Percentiles rank a stretch among this genome's conserved stretches.
phyloP scores from a whole-genome alignment of 1,140 invertebrate species.

The Anoplolepis gracilipes region DNA sequence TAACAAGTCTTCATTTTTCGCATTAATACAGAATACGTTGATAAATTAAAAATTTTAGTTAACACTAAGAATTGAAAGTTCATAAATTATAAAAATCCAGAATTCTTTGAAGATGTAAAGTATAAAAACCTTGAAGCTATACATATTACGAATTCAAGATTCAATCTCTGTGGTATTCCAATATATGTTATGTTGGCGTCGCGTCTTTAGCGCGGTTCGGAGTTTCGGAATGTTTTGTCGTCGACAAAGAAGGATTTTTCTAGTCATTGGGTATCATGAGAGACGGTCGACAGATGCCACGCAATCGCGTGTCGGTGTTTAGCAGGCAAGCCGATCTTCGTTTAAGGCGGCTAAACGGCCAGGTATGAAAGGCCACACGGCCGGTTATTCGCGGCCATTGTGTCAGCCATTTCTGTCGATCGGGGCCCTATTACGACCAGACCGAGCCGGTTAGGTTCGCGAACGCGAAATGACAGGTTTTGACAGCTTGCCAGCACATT shows the following conservation, averaged over 20 bases:
- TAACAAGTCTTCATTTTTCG: too few relatives aligned
- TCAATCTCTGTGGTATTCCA: background rate
- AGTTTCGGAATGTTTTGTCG: background rate
- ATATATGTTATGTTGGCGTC: too few relatives aligned
- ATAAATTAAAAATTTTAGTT: background rate
- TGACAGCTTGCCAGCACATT: slow-evolving; percentile 45
- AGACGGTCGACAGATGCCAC: slow-evolving; percentile 45
- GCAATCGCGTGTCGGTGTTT: slow-evolving; percentile 54
- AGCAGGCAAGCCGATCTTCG: slow-evolving; percentile 37
- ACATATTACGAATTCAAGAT: slow-evolving; percentile 15
- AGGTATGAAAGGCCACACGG: background rate
- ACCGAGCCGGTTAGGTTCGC: slow-evolving; percentile 33
- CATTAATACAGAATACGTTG: too few relatives aligned
- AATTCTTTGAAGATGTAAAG: too few relatives aligned
- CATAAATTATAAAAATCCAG: background rate
- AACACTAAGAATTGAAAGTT: background rate
- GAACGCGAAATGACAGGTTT: slow-evolving; percentile 57
- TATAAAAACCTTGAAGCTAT: too few relatives aligned
- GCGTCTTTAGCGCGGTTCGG: slow-evolving; percentile 12
- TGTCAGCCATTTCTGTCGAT: slow-evolving; percentile 43
- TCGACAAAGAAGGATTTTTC: slow-evolving; percentile 45
- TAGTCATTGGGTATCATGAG: slow-evolving; percentile 12
- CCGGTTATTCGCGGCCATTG: slow-evolving; percentile 44
- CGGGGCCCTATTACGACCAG: slow-evolving; percentile 24
- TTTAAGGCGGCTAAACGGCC: slow-evolving; percentile 46